Evolutionary conservation across 2,113 vertebrate genomes (phyloP).

Genomic region (Xiphophorus hellerii): DNA sequence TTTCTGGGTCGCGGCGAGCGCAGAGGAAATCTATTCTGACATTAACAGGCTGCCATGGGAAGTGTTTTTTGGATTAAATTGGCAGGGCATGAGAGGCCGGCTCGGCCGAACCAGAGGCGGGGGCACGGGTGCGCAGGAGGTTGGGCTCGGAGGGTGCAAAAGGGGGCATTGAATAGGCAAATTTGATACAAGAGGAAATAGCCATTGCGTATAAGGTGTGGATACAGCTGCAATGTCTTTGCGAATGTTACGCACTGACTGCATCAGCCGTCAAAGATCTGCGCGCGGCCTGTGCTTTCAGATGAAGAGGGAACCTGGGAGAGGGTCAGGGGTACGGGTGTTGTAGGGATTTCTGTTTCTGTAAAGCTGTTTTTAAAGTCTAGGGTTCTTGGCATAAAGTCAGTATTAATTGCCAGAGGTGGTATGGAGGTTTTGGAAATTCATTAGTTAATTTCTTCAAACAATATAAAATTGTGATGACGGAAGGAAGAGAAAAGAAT

Average conservation of each 20-base stretch:
- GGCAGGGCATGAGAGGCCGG: conserved; percentile 66
- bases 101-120: conserved; percentile 29
- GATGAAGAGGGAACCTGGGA: conserved; percentile 8
- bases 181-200: conserved; percentile 41
- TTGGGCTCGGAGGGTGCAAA: conserved; percentile 21
- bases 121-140: conserved; percentile 48
- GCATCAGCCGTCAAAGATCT: conserved; percentile 66
- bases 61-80: conserved; percentile 86
- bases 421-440: conserved; percentile 31
- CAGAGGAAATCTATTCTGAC: conserved; percentile 82
- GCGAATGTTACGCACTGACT: conserved; percentile 57
- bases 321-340: conserved; percentile 37
- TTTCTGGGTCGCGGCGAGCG: conserved; percentile 78
- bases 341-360: conserved; percentile 41
- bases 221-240: conserved; percentile 50
- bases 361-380: conserved; percentile 47
- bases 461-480: not conserved
- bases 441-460: too few species aligned
- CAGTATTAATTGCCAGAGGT: conserved; percentile 24
- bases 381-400: conserved; percentile 35
- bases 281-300: conserved; percentile 64
- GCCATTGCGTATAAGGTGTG: conserved; percentile 26
- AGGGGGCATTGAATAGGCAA: conserved; percentile 19
- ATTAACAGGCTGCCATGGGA: conserved; percentile 85
- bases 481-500: not conserved